These are phyloP conservation scores for Vireo altiloquus DNA, from an alignment of 2,113 vertebrate genomes.

Conservation along the genomic window DNA sequence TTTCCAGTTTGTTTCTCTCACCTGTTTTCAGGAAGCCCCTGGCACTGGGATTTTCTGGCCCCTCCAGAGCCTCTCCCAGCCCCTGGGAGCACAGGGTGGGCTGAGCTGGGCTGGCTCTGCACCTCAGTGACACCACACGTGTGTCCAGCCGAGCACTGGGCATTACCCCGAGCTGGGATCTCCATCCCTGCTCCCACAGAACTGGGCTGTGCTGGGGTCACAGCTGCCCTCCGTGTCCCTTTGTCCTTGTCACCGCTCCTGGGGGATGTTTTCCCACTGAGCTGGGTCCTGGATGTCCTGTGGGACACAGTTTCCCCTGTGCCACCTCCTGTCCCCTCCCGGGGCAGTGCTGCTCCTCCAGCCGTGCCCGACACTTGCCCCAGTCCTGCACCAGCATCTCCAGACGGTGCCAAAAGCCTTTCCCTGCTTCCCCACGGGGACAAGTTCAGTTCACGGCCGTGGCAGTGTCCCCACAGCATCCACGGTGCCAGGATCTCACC, in stretches of 20 bases:
- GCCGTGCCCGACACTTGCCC: rapidly evolving
- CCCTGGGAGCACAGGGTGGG: not conserved
- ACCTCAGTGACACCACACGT: not conserved
- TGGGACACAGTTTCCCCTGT: not conserved
- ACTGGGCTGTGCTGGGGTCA: not conserved
- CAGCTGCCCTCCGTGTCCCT: rapidly evolving
- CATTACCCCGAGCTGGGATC: not conserved
- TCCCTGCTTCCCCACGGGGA: rapidly evolving
- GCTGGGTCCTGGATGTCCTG: not conserved
- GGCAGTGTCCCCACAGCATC: rapidly evolving
- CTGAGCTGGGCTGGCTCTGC: not conserved
- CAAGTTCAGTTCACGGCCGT: rapidly evolving
- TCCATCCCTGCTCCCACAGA: not conserved
- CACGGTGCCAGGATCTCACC: not conserved
- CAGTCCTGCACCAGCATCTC: not conserved
- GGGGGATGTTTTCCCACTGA: not conserved
- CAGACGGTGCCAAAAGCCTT: not conserved
- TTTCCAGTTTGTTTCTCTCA: not conserved
- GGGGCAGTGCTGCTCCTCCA: not conserved
- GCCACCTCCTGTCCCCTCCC: not conserved
- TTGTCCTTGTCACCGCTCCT: rapidly evolving
- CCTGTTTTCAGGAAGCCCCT: not conserved
- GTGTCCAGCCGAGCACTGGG: rapidly evolving
- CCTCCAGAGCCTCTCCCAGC: not conserved
- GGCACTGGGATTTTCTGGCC: not conserved